phyloP scores from a whole-genome alignment of 1,140 invertebrate genomes.

The Drosophila santomea region DNA sequence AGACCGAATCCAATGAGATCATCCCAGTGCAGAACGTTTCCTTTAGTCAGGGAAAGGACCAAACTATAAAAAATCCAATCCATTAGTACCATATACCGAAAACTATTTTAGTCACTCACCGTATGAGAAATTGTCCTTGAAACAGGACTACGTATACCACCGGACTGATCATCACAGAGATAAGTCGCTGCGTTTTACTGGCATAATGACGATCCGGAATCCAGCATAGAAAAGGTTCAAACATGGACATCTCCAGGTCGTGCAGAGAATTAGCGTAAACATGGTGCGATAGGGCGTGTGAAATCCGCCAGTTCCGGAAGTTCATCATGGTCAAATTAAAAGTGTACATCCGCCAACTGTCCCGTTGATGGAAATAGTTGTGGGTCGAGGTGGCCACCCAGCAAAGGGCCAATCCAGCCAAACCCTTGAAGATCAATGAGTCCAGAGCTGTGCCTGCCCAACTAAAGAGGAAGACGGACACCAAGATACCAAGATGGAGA shows the following conservation, averaged over 20 bases:
- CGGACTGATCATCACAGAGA: slow-evolving; percentile 85
- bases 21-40: slow-evolving; percentile 72
- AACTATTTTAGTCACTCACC: slow-evolving; percentile 75
- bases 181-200: slow-evolving; percentile 73
- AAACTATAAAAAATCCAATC: slow-evolving; percentile 28
- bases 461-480: slow-evolving; percentile 85
- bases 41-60: slow-evolving; percentile 32
- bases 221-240: slow-evolving; percentile 90
- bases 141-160: slow-evolving; percentile 85
- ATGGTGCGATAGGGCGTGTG: slow-evolving; percentile 92
- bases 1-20: slow-evolving; percentile 85
- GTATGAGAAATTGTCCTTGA: slow-evolving; percentile 83
- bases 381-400: slow-evolving; percentile 88
- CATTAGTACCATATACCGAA: not conserved
- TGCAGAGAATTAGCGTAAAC: slow-evolving; percentile 91
- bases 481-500: slow-evolving; percentile 81
- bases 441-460: slow-evolving; percentile 85
- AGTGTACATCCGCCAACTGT: slow-evolving; percentile 93
- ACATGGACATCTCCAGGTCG: slow-evolving; percentile 90
- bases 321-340: slow-evolving; percentile 89
- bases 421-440: slow-evolving; percentile 81
- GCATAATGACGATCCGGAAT: slow-evolving; percentile 86
- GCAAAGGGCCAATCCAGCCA: slow-evolving; percentile 86
- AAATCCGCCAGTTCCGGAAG: slow-evolving; percentile 90
- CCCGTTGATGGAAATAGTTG: slow-evolving; percentile 92